Conservation (phyloP, 2,888 invertebrate species). For the Ochropleura plecta region DNA sequence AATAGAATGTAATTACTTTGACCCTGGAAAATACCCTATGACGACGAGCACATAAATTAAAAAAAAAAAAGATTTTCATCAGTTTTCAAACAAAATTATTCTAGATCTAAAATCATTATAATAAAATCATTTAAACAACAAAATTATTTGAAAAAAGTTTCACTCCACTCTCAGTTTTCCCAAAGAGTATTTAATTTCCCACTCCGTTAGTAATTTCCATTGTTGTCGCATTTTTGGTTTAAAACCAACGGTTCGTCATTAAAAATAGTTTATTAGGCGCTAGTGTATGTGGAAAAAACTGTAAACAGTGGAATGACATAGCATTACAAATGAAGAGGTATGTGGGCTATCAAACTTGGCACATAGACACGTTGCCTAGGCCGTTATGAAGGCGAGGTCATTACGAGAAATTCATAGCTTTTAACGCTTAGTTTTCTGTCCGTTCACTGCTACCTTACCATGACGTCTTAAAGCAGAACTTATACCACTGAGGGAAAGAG, state of each 20-base stretch:
- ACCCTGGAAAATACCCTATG: too few species aligned
- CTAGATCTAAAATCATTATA: too few species aligned
- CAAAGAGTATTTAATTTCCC: slow-evolving; percentile 8
- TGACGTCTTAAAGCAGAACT: too few species aligned
- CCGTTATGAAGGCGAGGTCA: slow-evolving; percentile 38
- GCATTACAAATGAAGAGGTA: slow-evolving; percentile 36
- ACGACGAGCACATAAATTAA: too few species aligned
- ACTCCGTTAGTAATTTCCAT: slow-evolving; percentile 42
- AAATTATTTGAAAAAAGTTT: slow-evolving; percentile 17
- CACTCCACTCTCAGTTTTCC: slow-evolving; percentile 7
- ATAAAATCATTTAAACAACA: not conserved
- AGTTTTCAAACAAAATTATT: not conserved
- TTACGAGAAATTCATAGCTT: slow-evolving; percentile 38
- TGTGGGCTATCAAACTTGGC: slow-evolving; percentile 51
- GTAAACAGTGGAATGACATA: slow-evolving; percentile 50
- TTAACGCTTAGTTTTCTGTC: slow-evolving; percentile 34
- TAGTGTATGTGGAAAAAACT: slow-evolving; percentile 38
- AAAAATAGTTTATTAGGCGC: slow-evolving; percentile 35
- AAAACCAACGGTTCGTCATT: slow-evolving; percentile 39
- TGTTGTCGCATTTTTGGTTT: slow-evolving; percentile 30
- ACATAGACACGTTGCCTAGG: slow-evolving; percentile 13
- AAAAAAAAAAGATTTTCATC: too few species aligned
- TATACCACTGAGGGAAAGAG: too few species aligned
- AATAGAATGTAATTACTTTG: too few species aligned
- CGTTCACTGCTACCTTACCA: too few species aligned